Percentiles rank a stretch among this genome's conserved stretches.
Conservation (phyloP, 1,140 invertebrate species). For the Antheraea mylitta region DNA sequence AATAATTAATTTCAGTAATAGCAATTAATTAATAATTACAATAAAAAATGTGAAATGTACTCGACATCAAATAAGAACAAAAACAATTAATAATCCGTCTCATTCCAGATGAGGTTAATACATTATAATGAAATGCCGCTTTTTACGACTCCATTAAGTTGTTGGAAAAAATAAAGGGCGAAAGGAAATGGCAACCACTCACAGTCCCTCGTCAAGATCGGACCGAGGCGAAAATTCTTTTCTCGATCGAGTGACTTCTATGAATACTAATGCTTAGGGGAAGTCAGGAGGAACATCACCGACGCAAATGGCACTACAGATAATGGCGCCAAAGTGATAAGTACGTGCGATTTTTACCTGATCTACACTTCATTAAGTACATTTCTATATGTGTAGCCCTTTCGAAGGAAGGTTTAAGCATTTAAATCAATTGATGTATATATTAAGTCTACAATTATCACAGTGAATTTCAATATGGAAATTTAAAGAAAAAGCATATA, state of each 20-base stretch:
- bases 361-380: no score
- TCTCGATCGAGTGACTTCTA: conserved; percentile 72
- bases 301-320: conserved; percentile 51
- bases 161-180: conserved; percentile 60
- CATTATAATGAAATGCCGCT: conserved; percentile 54
- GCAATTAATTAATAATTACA: no score
- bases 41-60: no score
- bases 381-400: no score
- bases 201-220: conserved; percentile 59
- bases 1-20: no score
- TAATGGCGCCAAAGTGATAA: conserved; percentile 32
- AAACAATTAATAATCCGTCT: conserved; percentile 26
- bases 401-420: no score
- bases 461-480: no score
- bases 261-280: conserved; percentile 68
- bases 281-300: conserved; percentile 37
- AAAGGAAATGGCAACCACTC: conserved; percentile 66
- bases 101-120: conserved; percentile 38
- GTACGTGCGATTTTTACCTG: neutral
- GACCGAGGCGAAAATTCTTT: conserved; percentile 65
- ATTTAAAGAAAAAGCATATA: no score
- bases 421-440: no score
- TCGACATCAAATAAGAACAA: neutral
- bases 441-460: no score
- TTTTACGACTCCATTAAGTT: conserved; percentile 62